phyloP scores from a whole-genome alignment of 1,140 invertebrate species.

The Procambarus clarkii region DNA sequence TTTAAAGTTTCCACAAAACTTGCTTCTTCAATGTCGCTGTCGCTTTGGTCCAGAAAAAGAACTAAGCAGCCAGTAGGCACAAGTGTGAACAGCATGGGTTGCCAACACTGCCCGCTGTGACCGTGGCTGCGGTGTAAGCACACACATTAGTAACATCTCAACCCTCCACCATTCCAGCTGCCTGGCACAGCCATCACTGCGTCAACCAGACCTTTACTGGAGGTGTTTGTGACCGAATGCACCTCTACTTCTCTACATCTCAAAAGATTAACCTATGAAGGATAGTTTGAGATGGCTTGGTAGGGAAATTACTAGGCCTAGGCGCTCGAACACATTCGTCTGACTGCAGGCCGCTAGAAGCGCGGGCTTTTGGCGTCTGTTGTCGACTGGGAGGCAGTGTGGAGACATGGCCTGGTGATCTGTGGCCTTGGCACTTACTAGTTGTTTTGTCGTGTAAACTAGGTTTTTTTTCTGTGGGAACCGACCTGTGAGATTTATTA shows the following conservation, averaged over 20 bases:
- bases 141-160: constrained; percentile 57
- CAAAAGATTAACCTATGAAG: neutral
- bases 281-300: too few species aligned
- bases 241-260: neutral
- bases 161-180: constrained; percentile 54
- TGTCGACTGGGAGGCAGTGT: too few species aligned
- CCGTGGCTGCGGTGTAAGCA: constrained; percentile 46
- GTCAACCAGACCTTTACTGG: neutral
- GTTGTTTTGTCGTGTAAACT: too few species aligned
- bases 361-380: too few species aligned
- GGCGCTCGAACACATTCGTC: too few species aligned
- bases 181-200: constrained; percentile 47
- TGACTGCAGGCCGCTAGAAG: too few species aligned
- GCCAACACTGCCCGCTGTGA: constrained; percentile 40
- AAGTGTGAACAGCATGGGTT: constrained; percentile 3
- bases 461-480: too few species aligned
- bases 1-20: constrained; percentile 51
- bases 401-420: too few species aligned
- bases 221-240: neutral
- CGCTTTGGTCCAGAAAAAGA: constrained; percentile 4
- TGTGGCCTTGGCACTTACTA: too few species aligned
- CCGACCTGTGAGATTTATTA: too few species aligned
- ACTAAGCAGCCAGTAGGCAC: constrained; percentile 35
- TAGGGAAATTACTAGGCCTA: too few species aligned
- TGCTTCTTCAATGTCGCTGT: neutral